A percentile compares a stretch with the other conserved stretches of the same genome.
Conservation (phyloP, 2,797 vertebrate genomes). For the Danio kyathit region DNA sequence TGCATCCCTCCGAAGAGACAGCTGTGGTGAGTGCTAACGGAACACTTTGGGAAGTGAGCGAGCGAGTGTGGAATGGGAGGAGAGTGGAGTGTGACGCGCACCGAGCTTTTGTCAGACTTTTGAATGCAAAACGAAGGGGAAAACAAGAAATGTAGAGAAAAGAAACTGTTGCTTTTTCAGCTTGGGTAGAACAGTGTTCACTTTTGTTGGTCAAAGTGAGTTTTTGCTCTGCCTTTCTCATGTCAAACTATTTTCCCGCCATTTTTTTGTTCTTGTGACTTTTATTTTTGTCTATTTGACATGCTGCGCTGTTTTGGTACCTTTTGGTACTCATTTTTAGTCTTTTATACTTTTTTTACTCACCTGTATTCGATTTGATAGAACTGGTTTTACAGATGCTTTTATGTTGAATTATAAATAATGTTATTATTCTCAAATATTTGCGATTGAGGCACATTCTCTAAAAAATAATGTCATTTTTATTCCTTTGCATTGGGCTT, state of each 20-base stretch:
- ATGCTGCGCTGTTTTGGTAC: background rate
- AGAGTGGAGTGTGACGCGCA: slow-evolving; percentile 41
- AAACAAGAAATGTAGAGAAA: background rate
- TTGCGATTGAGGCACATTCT: background rate
- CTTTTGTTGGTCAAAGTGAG: slow-evolving; percentile 15
- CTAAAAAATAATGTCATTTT: background rate
- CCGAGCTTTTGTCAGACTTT: slow-evolving; percentile 32
- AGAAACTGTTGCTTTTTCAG: slow-evolving; percentile 38
- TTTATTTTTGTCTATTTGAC: slow-evolving; percentile 23
- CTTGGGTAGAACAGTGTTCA: slow-evolving; percentile 20
- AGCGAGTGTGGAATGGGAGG: slow-evolving; percentile 41
- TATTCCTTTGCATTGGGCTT: background rate
- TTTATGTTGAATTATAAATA: slow-evolving; percentile 10
- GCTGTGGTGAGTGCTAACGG: slow-evolving; percentile 91
- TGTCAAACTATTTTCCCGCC: background rate
- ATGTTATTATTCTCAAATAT: background rate
- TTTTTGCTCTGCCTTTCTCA: background rate
- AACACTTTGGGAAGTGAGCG: slow-evolving; percentile 48
- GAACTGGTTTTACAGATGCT: slow-evolving; percentile 6
- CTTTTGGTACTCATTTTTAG: too few relatives aligned
- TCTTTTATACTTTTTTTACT: background rate
- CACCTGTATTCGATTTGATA: background rate
- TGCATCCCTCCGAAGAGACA: slow-evolving; percentile 92
- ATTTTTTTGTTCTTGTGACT: background rate
- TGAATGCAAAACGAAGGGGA: background rate